Percentiles rank a stretch among this genome's conserved stretches.
These are phyloP conservation scores for Empis stercorea DNA, from an alignment of 2,888 invertebrate species.

Conservation along the genomic window DNA sequence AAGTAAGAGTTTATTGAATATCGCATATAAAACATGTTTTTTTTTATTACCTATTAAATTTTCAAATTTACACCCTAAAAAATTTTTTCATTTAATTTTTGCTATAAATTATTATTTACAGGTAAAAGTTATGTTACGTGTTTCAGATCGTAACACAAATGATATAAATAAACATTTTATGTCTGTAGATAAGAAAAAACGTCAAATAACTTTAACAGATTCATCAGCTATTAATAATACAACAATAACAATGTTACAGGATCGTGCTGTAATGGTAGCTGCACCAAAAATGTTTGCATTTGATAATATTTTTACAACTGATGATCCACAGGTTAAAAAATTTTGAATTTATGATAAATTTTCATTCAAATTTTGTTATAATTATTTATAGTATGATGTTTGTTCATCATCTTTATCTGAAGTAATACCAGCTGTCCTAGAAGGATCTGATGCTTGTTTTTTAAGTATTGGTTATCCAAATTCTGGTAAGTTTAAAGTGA, in stretches of 20 bases:
- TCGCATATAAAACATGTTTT: constrained; percentile 2
- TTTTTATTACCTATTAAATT: too few species aligned
- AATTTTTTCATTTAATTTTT: too few species aligned
- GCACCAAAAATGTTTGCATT: constrained; percentile 98
- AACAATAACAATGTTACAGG: constrained; percentile 59
- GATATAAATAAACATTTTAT: constrained; percentile 44
- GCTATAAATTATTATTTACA: constrained; percentile 30
- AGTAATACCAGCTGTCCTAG: constrained; percentile 88
- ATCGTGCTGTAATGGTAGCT: constrained; percentile 76
- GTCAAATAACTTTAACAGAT: constrained; percentile 85
- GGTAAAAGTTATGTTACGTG: constrained; percentile 91
- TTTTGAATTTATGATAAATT: neutral
- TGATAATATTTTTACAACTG: constrained; percentile 85
- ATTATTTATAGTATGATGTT: constrained; percentile 67
- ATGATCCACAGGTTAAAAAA: constrained; percentile 74
- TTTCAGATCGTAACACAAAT: constrained; percentile 50
- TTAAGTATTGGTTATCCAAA: constrained; percentile 83
- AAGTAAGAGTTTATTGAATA: too few species aligned
- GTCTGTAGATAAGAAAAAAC: constrained; percentile 75
- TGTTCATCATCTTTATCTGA: constrained; percentile 85
- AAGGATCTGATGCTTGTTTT: constrained; percentile 85
- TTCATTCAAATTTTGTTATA: too few species aligned
- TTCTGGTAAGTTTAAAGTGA: constrained; percentile 52
- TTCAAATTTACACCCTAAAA: too few species aligned
- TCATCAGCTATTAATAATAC: constrained; percentile 38